These are phyloP conservation scores for Chrysogorgia sp. DNA, from an alignment of 92 coral and sea anemone genomes.

Conservation along the genomic window DNA sequence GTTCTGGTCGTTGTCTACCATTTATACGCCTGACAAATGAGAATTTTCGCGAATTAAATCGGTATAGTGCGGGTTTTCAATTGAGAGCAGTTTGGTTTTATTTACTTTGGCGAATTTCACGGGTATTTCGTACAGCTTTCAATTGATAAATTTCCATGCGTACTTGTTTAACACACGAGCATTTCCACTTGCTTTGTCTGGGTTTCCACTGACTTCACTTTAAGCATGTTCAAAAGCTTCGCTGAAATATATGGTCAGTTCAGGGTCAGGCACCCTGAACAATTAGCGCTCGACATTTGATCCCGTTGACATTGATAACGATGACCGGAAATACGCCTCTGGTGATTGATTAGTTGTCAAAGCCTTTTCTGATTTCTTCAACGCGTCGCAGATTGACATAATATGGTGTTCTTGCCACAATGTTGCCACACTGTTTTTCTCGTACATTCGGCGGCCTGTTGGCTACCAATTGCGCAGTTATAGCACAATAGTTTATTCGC, in stretches of 20 bases:
- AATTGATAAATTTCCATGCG: not conserved
- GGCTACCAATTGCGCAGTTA: too few species aligned
- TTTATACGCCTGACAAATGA: too few species aligned
- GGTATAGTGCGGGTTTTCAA: not conserved
- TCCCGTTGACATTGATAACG: conserved; percentile 30
- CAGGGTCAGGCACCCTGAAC: conserved; percentile 41
- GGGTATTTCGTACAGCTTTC: conserved; percentile 1
- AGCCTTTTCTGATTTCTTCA: conserved; percentile 1
- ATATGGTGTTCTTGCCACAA: conserved; percentile 45
- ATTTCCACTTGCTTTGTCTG: not conserved
- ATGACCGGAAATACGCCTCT: conserved; percentile 40
- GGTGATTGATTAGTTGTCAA: conserved; percentile 7
- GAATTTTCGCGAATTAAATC: too few species aligned
- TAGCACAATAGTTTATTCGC: conserved; percentile 56
- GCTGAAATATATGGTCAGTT: conserved; percentile 38
- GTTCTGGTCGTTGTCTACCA: not conserved
- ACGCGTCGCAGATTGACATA: conserved; percentile 44
- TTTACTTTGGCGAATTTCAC: conserved; percentile 24
- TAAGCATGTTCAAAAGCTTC: conserved; percentile 8
- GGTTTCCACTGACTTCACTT: not conserved
- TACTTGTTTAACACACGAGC: not conserved
- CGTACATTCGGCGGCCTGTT: conserved; percentile 38
- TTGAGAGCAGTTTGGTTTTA: conserved; percentile 2
- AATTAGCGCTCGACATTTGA: conserved; percentile 43
- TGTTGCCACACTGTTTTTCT: conserved; percentile 45